Evolutionary conservation across 2,113 vertebrate genomes (phyloP).

Genomic region (Apus apus): DNA sequence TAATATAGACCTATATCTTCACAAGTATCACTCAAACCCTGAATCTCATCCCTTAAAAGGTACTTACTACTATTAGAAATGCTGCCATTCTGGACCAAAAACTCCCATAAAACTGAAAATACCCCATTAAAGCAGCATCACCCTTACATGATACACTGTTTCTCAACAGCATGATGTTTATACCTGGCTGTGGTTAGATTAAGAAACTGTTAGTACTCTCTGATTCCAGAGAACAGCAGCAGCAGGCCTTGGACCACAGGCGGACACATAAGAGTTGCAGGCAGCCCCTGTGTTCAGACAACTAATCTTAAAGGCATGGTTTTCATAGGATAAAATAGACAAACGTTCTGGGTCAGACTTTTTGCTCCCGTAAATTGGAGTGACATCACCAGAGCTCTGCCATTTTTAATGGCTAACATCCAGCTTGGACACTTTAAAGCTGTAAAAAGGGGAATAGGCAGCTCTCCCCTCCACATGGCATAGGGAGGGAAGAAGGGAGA

Average conservation of each 20-base stretch:
- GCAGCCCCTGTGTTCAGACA: not conserved
- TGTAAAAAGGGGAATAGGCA: not conserved
- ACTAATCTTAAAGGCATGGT: not conserved
- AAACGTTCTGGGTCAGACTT: accelerated
- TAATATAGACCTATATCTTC: not conserved
- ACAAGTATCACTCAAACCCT: not conserved
- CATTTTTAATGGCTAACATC: not conserved
- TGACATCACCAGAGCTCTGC: not conserved
- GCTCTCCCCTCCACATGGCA: accelerated
- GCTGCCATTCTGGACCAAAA: not conserved
- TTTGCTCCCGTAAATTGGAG: not conserved
- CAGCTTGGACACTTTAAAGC: not conserved
- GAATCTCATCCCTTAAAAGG: not conserved
- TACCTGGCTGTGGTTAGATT: not conserved
- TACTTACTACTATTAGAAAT: not conserved
- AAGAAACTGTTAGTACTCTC: not conserved
- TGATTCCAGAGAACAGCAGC: not conserved
- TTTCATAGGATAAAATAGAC: not conserved
- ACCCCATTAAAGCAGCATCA: not conserved
- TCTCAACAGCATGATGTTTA: not conserved
- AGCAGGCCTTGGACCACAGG: not conserved
- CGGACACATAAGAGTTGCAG: not conserved
- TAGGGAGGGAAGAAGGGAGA: not conserved
- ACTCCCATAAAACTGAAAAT: not conserved
- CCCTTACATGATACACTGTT: not conserved